Evolutionary conservation across 2,888 invertebrate species (phyloP).

Genomic region (Herminia tarsipennalis): DNA sequence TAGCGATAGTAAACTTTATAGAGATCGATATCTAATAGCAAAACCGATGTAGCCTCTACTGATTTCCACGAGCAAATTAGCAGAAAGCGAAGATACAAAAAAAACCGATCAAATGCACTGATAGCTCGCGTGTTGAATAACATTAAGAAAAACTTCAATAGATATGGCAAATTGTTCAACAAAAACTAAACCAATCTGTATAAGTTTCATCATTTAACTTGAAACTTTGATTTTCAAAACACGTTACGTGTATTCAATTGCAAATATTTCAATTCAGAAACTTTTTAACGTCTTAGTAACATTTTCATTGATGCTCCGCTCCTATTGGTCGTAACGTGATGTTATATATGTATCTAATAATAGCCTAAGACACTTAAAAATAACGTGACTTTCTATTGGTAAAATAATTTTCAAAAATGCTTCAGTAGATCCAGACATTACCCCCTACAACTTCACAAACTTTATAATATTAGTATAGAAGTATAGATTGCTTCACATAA

Average conservation of each 20-base stretch:
- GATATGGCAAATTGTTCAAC: neutral
- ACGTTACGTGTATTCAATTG: neutral
- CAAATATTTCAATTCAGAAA: neutral
- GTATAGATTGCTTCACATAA: neutral
- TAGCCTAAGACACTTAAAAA: too few species aligned
- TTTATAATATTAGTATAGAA: too few species aligned
- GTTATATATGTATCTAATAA: too few species aligned
- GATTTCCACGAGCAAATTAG: neutral
- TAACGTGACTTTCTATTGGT: too few species aligned
- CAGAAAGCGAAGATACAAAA: neutral
- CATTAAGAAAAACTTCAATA: slow-evolving; percentile 2
- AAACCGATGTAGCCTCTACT: slow-evolving; percentile 12
- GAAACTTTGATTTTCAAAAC: slow-evolving; percentile 3
- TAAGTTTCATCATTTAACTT: slow-evolving; percentile 2
- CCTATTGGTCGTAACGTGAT: too few species aligned
- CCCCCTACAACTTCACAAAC: too few species aligned
- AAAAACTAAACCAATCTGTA: slow-evolving; percentile 1
- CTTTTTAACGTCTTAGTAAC: too few species aligned
- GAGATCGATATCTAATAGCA: slow-evolving; percentile 22
- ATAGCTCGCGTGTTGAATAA: slow-evolving; percentile 11
- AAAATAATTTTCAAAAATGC: too few species aligned
- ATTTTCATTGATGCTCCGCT: too few species aligned
- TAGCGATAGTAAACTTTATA: slow-evolving; percentile 14
- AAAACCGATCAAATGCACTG: slow-evolving; percentile 5
- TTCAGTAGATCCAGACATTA: too few species aligned